Conservation (phyloP, 2,888 invertebrate genomes). For the Ochropleura plecta region DNA sequence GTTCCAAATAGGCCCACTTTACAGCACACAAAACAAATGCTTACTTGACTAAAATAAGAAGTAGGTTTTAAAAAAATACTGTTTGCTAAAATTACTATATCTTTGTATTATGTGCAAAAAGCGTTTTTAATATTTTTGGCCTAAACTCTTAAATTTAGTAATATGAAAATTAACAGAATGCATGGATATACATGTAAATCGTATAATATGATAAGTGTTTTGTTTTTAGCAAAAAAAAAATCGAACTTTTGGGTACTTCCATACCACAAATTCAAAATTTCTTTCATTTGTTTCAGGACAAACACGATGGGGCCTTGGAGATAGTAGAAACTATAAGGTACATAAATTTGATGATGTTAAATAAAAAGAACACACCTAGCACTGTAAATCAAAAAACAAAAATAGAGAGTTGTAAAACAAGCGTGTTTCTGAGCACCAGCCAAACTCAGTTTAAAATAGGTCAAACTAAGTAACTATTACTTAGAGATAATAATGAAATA, state of each 20-base stretch:
- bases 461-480: not conserved
- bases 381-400: slow-evolving; percentile 12
- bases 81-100: not conserved
- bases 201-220: not conserved
- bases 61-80: not conserved
- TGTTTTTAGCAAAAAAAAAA: not conserved
- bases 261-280: slow-evolving; percentile 38
- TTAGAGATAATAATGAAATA: slow-evolving; percentile 2
- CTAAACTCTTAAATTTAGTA: not conserved
- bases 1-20: no score
- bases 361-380: slow-evolving; percentile 4
- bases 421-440: not conserved
- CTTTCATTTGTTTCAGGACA: slow-evolving; percentile 92
- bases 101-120: slow-evolving; percentile 1
- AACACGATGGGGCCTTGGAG: slow-evolving; percentile 97
- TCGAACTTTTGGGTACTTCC: not conserved
- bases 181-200: not conserved
- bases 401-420: not conserved
- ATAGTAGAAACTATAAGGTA: slow-evolving; percentile 97
- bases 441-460: not conserved
- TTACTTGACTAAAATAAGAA: not conserved
- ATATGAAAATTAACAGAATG: not conserved
- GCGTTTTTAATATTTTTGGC: not conserved
- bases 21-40: not conserved
- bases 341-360: slow-evolving; percentile 48